Evolutionary conservation across 2,888 invertebrate species (phyloP).

Genomic region (Drosophila mayaguana): DNA sequence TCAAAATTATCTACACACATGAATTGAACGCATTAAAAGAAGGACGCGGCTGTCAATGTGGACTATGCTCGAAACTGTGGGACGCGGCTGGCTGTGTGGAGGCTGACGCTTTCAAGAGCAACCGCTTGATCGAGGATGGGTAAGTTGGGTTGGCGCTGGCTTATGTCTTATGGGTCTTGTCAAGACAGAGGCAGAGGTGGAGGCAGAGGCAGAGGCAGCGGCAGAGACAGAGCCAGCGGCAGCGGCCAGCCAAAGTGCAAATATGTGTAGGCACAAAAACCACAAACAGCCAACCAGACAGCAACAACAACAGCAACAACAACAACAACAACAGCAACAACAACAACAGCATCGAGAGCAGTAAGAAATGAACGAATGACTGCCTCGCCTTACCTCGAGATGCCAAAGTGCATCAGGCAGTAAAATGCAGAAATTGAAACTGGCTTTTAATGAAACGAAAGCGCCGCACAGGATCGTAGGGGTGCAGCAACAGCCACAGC

Average conservation of each 20-base stretch:
- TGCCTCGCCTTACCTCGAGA: constrained; percentile 60
- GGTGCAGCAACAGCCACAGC: constrained; percentile 9
- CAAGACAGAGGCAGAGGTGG: neutral
- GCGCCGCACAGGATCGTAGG: constrained; percentile 57
- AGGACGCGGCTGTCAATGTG: constrained; percentile 19
- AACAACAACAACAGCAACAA: constrained; percentile 13
- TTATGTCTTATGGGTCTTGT: constrained; percentile 7
- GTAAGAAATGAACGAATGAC: constrained; percentile 36
- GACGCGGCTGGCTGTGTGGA: neutral
- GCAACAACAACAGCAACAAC: constrained; percentile 20
- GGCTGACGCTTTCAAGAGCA: neutral
- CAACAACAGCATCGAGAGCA: neutral
- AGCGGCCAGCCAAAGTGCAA: constrained; percentile 65
- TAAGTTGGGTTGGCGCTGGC: neutral
- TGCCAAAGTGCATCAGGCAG: constrained; percentile 83
- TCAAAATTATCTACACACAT: constrained; percentile 81
- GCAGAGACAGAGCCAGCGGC: constrained; percentile 1
- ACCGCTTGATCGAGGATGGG: constrained; percentile 1
- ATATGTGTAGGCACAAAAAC: constrained; percentile 65
- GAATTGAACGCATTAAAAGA: constrained; percentile 70
- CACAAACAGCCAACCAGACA: constrained; percentile 23
- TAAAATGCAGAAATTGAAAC: constrained; percentile 83
- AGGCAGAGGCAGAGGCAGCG: neutral
- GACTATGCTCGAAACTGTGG: constrained; percentile 5
- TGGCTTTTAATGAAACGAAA: constrained; percentile 82